Conservation (phyloP, 1,140 invertebrate species). For the Idris sp. region DNA sequence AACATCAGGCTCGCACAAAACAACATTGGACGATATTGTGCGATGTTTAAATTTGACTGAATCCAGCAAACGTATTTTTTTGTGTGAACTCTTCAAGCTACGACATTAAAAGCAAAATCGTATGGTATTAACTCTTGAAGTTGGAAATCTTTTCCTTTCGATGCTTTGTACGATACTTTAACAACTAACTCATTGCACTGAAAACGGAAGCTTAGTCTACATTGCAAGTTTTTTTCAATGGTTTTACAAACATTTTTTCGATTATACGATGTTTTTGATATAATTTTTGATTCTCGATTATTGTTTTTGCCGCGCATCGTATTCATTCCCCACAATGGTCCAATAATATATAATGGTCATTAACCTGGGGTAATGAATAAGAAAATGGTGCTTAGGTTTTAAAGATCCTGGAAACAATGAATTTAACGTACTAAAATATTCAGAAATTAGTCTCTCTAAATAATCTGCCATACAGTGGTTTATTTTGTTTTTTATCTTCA, state of each 20-base stretch:
- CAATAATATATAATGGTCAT: background rate
- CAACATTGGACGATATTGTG: background rate
- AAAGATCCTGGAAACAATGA: background rate
- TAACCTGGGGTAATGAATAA: background rate
- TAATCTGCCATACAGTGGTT: background rate
- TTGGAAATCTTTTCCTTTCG: background rate
- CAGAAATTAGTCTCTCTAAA: background rate
- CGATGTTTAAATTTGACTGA: constrained; percentile 8
- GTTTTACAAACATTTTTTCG: constrained; percentile 4
- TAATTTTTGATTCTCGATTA: background rate
- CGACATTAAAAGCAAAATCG: background rate
- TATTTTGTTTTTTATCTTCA: background rate
- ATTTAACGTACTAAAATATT: constrained; percentile 1
- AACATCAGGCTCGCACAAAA: constrained; percentile 5
- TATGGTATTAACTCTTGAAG: background rate
- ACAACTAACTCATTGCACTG: constrained; percentile 5
- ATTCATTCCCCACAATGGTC: background rate
- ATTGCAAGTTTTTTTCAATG: background rate
- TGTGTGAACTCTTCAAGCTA: background rate
- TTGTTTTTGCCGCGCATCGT: background rate
- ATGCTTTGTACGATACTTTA: too few species aligned
- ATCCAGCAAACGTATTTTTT: background rate
- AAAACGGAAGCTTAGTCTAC: constrained; percentile 2
- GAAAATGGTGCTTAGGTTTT: background rate
- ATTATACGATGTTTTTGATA: too few species aligned